These are phyloP conservation scores for Rhinopomastus cyanomelas DNA, from an alignment of 2,113 vertebrate species.

Conservation along the genomic window DNA sequence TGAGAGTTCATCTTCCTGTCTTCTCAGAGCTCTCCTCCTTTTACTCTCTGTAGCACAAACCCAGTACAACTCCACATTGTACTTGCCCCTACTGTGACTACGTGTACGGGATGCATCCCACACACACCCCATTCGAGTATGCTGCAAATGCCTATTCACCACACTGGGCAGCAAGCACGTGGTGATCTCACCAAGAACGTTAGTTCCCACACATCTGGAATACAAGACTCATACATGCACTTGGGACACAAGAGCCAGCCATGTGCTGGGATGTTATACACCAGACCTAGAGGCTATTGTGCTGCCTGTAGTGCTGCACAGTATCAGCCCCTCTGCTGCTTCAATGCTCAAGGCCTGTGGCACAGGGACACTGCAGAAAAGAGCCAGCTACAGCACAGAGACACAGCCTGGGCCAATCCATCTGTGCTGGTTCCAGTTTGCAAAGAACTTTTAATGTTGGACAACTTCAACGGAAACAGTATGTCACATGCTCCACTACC, in stretches of 20 bases:
- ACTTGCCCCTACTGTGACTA: not conserved
- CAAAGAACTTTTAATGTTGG: not conserved
- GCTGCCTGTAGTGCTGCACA: not conserved
- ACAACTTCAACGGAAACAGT: not conserved
- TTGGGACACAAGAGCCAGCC: not conserved
- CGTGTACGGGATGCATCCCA: not conserved
- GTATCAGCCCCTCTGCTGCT: not conserved
- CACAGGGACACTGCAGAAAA: not conserved
- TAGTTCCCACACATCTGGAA: not conserved
- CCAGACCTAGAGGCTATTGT: not conserved
- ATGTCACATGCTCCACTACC: too few relatives aligned
- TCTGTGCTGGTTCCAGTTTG: not conserved
- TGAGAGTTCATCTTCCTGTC: not conserved
- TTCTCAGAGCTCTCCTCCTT: not conserved
- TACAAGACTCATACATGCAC: not conserved
- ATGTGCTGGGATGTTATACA: rapidly evolving
- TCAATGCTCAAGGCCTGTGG: not conserved
- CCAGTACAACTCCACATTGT: not conserved
- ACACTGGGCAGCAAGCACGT: rapidly evolving
- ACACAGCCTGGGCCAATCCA: not conserved
- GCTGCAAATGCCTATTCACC: not conserved
- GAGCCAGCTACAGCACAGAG: not conserved
- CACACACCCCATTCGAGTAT: not conserved
- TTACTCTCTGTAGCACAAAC: not conserved
- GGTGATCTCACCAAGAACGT: rapidly evolving